Base-by-base conservation (phyloP, 2,888 invertebrate genomes). In the Thera britannica region DNA sequence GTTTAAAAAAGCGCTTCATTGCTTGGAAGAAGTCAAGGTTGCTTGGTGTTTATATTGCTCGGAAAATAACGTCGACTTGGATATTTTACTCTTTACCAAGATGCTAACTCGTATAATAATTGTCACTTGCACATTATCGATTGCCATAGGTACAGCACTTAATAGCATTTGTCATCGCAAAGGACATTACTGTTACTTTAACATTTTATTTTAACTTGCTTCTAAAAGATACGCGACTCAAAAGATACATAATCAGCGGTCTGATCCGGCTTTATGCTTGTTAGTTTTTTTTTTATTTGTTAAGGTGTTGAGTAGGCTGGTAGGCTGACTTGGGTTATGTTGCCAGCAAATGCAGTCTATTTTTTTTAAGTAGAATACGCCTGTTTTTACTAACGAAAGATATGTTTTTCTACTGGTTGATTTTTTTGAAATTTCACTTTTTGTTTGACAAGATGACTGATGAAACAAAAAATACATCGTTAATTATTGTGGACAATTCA, bases 151-250 rank as follows among this genome's bases (percentile, higher is more conserved):
- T 61, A 62, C 59, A 51, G 23, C 38, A 71, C 74, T 70, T 72
- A 79, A 80, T 81, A 80, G 77, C 72, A 77, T 76, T 77, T 80
- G 76, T 77, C 80, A 73, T 79, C 77, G 76, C 77, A 73, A 77
- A 75, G 68, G 75, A 73, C 64, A 61, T 72, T 71, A 67, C 62
- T 65, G 72, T 77, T 77, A 76, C 75, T 79, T 78, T 68, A 70
- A 73, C 70, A 79, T 73, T 81, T 80, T 79, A 80, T 83, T 77
- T 23, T 23, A 23, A 23, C 23, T 23, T 69, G 44, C 70, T 67
- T 66, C 76, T 56, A 56, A 73, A 63, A 63, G 63, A 63, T 57
- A 56, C 62, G 56, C 7, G 34, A 34, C n/a, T 66, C 48, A 62
- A 66, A 77, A 78, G 75, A 77, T 75, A 77, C 65, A 67, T 71